Base-by-base conservation (phyloP, 1,140 invertebrate species). In the Portunus trituberculatus region DNA sequence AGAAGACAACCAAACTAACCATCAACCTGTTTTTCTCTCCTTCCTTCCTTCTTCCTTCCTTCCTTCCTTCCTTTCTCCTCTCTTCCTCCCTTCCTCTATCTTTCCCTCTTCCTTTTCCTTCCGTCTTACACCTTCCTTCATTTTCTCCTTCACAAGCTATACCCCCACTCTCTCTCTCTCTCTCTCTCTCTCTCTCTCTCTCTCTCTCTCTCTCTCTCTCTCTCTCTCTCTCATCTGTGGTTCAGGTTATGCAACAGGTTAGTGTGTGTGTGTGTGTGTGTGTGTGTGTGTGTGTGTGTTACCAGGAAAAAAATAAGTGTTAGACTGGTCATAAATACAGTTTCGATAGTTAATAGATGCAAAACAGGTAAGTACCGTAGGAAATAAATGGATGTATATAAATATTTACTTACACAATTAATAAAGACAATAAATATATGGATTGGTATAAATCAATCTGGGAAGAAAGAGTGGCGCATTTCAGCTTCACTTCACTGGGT, bases 141-240 rank as follows among this genome's bases (percentile, higher is more conserved):
- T 7, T 83, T 29, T 7, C 76, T 83, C 76, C 28, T 29, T 29
- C 20, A 83, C 76, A 3, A 83, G 28, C 7, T 76, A n/a, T n/a
- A n/a, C 39, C 6, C 39, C 6, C 39, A 2, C 28, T 25, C 76
- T n/a, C 28, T 83, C 20, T 83, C 76, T 83, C 28, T 29, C 20
- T 29, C 76, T 83, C 28, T 29, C 28, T n/a, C 20, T 83, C 20
- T 83, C 76, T 83, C 76, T 83, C 76, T 83, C 76, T 83, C 76
- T 83, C 76, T 83, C 76, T 83, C 76, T 83, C 76, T 83, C 76
- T 83, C 76, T 83, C 76, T 83, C 76, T 83, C 76, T 83, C 76
- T 83, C 76, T 83, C 76, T 83, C 76, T 83, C 76, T n/a, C 76
- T n/a, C 76, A 7, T 83, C 1, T 83, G 28, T 29, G 76, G 39